These are phyloP conservation scores for Dendroctonus ponderosae DNA, from an alignment of 1,140 invertebrate species.

Conservation along the genomic window DNA sequence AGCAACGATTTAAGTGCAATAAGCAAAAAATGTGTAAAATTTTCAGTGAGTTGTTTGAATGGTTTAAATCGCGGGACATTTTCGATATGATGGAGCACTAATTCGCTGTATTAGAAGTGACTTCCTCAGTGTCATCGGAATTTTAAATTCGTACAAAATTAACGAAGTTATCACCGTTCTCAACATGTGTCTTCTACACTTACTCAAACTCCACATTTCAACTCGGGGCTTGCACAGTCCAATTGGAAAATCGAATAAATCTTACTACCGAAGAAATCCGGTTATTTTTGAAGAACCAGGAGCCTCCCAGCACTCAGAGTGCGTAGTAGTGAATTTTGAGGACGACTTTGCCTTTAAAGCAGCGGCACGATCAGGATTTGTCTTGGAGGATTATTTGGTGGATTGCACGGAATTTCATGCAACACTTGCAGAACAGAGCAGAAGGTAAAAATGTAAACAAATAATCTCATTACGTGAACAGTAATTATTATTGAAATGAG, in stretches of 20 bases:
- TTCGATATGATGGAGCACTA: too few relatives aligned
- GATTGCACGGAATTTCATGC: conserved; percentile 19
- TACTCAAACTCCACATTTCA: conserved; percentile 27
- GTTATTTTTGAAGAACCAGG: conserved; percentile 16
- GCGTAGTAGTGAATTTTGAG: conserved; percentile 2
- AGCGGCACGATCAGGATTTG: conserved; percentile 12
- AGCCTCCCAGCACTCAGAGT: conserved; percentile 3
- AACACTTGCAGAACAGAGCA: conserved; percentile 14
- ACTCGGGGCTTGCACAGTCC: conserved; percentile 8
- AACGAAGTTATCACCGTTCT: too few relatives aligned
- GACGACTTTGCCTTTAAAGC: conserved; percentile 3
- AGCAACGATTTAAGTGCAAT: too few relatives aligned
- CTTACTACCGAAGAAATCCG: conserved; percentile 21
- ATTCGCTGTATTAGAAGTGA: not conserved
- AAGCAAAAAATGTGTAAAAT: too few relatives aligned
- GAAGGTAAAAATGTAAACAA: conserved; percentile 11
- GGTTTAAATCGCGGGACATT: too few relatives aligned
- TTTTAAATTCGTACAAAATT: not conserved
- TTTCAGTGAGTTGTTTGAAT: too few relatives aligned
- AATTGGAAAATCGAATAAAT: not conserved
- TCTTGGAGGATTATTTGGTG: conserved; percentile 20
- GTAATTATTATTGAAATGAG: too few relatives aligned
- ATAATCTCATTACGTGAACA: too few relatives aligned
- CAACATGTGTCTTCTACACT: conserved; percentile 19
- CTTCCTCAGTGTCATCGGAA: not conserved